Base-by-base conservation (phyloP, 2,888 invertebrate genomes). In the Carterocephalus palaemon region DNA sequence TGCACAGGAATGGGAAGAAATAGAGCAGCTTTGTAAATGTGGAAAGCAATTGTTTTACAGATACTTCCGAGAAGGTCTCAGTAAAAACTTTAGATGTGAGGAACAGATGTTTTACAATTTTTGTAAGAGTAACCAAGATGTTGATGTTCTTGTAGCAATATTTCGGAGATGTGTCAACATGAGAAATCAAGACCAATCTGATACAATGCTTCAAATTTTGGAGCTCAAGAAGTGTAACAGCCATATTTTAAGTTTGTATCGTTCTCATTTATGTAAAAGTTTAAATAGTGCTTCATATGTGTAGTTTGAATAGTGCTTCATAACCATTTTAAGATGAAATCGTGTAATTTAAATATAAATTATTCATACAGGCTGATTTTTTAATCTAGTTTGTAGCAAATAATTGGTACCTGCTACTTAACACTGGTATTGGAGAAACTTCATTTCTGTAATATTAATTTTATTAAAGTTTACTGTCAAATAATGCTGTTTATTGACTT, bases 51-150 rank as follows among this genome's bases (percentile, higher is more conserved):
- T 88, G 5, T 88, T 80, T 59, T 88, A 83, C 49, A 75, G 87
- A 60, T 71, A 77, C 53, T 88, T 86, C 52, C 83, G 78, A 60
- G 61, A 75, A 53, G 87, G 88, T 2, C 46, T 87, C 2, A 71
- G 67, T 39, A 67, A 60, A 47, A 69, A 54, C 37, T 81, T 75
- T 52, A 59, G 54, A 19, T 64, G 56, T 51, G 79, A 84, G 57
- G 81, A 88, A 60, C 78, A 77, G 56, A 46, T 85, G 22, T 87
- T 88, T 64, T 88, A 87, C 57, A 71, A 81, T 52, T 86, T 85
- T 57, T 88, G 87, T 60, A 53, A 66, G 23, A 65, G 57, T 33
- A 76, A 69, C 55, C 80, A 82, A 60, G 74, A 56, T 17, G 63
- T 65, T 39, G 62, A 80, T 52, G 58, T 77, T 36, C 60, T 86